Base-by-base conservation (phyloP, 2,888 invertebrate genomes). In the Himalopsyche tibetana region DNA sequence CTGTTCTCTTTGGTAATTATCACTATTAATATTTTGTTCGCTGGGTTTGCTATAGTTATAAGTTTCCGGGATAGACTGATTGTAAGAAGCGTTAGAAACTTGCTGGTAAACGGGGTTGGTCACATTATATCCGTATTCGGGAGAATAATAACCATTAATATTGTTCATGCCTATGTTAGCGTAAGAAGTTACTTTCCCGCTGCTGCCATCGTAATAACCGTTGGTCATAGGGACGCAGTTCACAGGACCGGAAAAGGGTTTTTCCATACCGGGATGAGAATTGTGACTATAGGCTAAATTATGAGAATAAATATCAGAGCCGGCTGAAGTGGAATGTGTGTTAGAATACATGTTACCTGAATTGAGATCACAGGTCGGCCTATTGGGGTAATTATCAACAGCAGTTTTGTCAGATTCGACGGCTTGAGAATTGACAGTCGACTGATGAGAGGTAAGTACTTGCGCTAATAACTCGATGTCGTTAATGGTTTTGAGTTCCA, bases 401-500 rank as follows among this genome's bases (percentile, higher is more conserved):
- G 38, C 45, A 36, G 6, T 69, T 42, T 42, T 19, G n/a, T 83
- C 45, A 40, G 38, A 36, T 63, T 85, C 80, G 19, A 17, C 19
- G 38, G 17, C 38, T 45, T 81, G 81, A 19, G 63, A 63, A 15
- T 82, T 45, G 55, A 45, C 36, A 15, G 80, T 51, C 19, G 85
- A 28, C 38, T 85, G 88, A 40, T 88, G 85, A 9, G 80, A 55
- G n/a, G 84, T 87, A 28, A 95, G 91, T 80, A 98, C 97, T 91
- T 97, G 96, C 17, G 98, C 98, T 88, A 98, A 92, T 90, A 97
- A 95, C 91, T 97, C 98, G 94, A 98, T 95, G 90, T 98, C 98
- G 92, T 98, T 98, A 87, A 98, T 96, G 74, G 97, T 97, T 92
- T 98, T 97, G 84, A 98, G 91, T 92, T 97, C 98, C 92, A 98